Evolutionary conservation across 2,888 invertebrate genomes (phyloP).

Genomic region (Chrysolina haemoptera): DNA sequence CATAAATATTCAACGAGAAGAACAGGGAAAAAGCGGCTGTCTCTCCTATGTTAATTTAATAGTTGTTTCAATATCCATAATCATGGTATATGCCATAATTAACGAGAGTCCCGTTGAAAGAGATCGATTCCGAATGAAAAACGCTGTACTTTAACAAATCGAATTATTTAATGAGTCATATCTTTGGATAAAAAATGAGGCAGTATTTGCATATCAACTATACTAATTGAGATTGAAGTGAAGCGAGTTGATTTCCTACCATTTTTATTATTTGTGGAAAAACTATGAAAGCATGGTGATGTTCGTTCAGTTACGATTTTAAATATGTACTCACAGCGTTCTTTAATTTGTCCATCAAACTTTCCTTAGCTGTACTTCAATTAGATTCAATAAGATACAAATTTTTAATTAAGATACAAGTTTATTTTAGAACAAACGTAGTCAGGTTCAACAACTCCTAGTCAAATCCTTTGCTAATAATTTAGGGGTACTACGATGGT

Average conservation of each 20-base stretch:
- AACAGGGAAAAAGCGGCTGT: constrained; percentile 58
- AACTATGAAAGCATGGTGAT: no score
- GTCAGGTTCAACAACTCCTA: no score
- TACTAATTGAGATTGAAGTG: constrained; percentile 7
- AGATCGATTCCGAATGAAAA: constrained; percentile 36
- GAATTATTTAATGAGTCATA: constrained; percentile 48
- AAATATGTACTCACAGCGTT: no score
- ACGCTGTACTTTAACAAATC: constrained; percentile 46
- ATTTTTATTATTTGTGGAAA: constrained; percentile 1
- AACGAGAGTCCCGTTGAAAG: constrained; percentile 36
- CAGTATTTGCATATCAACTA: constrained; percentile 29
- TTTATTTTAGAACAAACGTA: no score
- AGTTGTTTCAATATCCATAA: constrained; percentile 60
- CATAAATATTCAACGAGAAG: constrained; percentile 66
- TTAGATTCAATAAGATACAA: no score
- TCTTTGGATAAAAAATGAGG: constrained; percentile 21
- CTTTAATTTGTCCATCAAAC: no score
- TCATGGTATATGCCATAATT: constrained; percentile 23
- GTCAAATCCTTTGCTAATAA: no score
- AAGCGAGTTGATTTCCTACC: background rate
- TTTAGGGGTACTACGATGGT: no score
- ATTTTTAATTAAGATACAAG: no score
- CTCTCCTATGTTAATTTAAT: constrained; percentile 65
- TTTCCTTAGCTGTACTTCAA: no score
- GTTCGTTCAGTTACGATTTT: no score